Conservation (phyloP, 2,888 invertebrate genomes). For the Agrochola macilenta region DNA sequence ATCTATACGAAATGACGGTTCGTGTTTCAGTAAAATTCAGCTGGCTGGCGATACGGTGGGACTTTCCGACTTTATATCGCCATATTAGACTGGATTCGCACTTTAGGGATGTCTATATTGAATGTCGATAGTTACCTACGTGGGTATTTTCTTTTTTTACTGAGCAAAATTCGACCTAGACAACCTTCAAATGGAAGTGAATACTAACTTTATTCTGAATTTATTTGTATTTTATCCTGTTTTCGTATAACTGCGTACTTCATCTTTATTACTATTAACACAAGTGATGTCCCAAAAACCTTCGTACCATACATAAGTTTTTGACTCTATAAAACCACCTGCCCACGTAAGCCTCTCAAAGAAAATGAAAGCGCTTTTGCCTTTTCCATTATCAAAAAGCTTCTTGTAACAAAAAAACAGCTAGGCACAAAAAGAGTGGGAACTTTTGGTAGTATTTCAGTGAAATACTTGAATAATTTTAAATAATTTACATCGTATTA, state of each 20-base stretch:
- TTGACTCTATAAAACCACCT: background rate
- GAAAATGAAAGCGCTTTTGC: background rate
- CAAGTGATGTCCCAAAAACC: background rate
- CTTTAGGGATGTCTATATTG: slow-evolving; percentile 52
- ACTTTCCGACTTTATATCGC: slow-evolving; percentile 68
- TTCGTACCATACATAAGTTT: background rate
- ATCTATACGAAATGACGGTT: slow-evolving; percentile 58
- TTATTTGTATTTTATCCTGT: background rate
- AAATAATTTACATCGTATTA: background rate
- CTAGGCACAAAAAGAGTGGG: background rate
- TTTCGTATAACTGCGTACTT: background rate
- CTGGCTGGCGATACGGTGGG: slow-evolving; percentile 56
- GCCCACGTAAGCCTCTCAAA: slow-evolving; percentile 11
- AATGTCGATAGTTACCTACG: slow-evolving; percentile 42
- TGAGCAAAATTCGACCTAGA: background rate
- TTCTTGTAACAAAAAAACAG: background rate
- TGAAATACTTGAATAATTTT: background rate
- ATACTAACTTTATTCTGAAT: background rate
- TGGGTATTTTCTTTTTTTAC: background rate
- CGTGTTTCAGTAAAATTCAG: slow-evolving; percentile 59
- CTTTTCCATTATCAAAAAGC: background rate
- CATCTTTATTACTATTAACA: background rate
- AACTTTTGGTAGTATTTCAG: background rate
- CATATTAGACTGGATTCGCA: slow-evolving; percentile 65
- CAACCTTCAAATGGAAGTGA: background rate